Percentiles rank a stretch among this genome's conserved stretches.
Evolutionary conservation across 2,888 invertebrate species (phyloP).

Genomic region (Scaptomyza cyrtandrae): DNA sequence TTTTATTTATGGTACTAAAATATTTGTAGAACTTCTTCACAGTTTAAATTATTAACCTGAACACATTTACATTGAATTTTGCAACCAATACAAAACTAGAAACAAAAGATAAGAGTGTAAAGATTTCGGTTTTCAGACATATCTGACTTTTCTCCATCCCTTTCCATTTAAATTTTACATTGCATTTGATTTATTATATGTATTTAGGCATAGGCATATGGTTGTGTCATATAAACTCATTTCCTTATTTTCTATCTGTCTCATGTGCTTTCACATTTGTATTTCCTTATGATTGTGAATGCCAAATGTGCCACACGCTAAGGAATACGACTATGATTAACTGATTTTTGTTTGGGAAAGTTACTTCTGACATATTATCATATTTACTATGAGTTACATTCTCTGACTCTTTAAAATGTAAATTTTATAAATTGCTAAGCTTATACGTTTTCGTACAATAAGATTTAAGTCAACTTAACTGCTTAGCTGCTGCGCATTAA

Average conservation of each 20-base stretch:
- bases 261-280: neutral
- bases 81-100: neutral
- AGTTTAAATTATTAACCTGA: neutral
- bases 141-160: neutral
- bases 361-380: constrained; percentile 68
- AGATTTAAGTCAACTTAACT: constrained; percentile 52
- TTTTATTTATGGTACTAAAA: neutral
- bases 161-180: constrained; percentile 47
- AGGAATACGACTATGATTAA: constrained; percentile 60
- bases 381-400: constrained; percentile 42
- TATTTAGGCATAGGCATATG: constrained; percentile 59
- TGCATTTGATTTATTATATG: constrained; percentile 70
- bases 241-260: constrained; percentile 20
- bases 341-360: constrained; percentile 53
- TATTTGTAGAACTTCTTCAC: neutral
- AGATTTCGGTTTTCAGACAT: constrained; percentile 1
- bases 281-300: constrained; percentile 17
- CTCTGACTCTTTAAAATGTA: constrained; percentile 57
- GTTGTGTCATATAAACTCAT: constrained; percentile 33
- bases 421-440: constrained; percentile 47
- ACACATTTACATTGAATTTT: neutral
- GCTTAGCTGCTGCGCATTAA: constrained; percentile 47
- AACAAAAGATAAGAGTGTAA: constrained; percentile 3
- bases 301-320: constrained; percentile 59
- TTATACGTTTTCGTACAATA: constrained; percentile 5